phyloP scores from a whole-genome alignment of 2,797 vertebrate species.

The Borostomias antarcticus region DNA sequence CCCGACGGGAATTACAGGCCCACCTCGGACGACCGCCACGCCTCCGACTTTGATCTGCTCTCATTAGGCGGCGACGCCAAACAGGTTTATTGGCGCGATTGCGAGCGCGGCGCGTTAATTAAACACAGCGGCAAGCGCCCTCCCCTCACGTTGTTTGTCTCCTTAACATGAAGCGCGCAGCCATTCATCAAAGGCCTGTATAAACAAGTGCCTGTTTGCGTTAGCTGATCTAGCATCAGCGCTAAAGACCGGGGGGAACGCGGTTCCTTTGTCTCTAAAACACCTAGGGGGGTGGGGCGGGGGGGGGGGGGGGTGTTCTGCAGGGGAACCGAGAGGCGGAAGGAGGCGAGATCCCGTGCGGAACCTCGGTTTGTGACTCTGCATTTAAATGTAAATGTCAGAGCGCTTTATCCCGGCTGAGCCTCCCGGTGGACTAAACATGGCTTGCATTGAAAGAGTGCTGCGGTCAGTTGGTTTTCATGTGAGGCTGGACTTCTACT shows the following conservation, averaged over 20 bases:
- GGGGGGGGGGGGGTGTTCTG: too few species aligned
- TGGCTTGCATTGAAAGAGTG: conserved; percentile 23
- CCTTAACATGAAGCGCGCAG: conserved; percentile 60
- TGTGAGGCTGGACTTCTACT: neutral
- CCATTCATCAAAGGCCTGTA: conserved; percentile 67
- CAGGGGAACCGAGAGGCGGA: neutral
- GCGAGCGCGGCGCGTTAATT: conserved; percentile 66
- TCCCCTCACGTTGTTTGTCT: conserved; percentile 69
- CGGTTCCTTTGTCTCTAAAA: conserved; percentile 46
- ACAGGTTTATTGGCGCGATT: conserved; percentile 69
- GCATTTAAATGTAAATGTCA: conserved; percentile 61
- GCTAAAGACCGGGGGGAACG: conserved; percentile 44
- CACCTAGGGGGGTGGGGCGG: conserved; percentile 50
- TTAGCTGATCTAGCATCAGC: conserved; percentile 58
- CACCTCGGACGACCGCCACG: conserved; percentile 43
- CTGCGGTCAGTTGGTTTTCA: conserved; percentile 4
- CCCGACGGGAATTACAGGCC: conserved; percentile 28
- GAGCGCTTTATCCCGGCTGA: conserved; percentile 38
- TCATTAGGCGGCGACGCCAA: conserved; percentile 51
- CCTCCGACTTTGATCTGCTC: conserved; percentile 72
- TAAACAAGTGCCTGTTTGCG: conserved; percentile 69
- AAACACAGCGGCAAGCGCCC: conserved; percentile 67
- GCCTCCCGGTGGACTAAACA: conserved; percentile 32
- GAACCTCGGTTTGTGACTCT: conserved; percentile 37
- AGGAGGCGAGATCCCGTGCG: conserved; percentile 26